phyloP scores from a whole-genome alignment of 2,113 vertebrate species.

The Pan paniscus region DNA sequence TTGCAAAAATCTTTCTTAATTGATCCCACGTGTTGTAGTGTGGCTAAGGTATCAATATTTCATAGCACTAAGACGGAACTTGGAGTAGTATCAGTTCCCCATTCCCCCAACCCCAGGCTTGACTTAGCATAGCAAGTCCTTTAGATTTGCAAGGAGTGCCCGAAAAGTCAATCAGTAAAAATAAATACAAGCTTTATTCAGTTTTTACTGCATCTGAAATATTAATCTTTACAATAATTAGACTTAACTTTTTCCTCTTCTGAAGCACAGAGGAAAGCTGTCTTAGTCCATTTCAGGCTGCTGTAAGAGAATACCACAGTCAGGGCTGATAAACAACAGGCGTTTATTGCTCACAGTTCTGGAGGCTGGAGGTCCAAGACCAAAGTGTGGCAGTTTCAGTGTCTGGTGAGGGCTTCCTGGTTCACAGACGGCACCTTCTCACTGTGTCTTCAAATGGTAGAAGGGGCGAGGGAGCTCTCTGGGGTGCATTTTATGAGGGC shows the following conservation, averaged over 20 bases:
- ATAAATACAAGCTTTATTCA: no score
- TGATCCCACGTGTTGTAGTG: neutral
- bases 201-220: neutral
- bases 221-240: no score
- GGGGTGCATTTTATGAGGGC: neutral
- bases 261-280: no score
- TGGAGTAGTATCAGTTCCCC: accelerated
- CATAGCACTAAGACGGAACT: accelerated
- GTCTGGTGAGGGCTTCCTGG: neutral
- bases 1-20: neutral
- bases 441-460: neutral
- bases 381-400: neutral
- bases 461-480: neutral
- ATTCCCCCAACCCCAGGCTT: no score
- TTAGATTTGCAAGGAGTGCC: accelerated
- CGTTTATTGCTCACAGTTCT: neutral
- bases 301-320: neutral
- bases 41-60: accelerated
- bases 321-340: neutral
- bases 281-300: no score
- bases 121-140: neutral
- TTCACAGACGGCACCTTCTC: neutral
- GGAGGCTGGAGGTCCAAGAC: neutral
- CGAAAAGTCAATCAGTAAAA: neutral
- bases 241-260: neutral